Base-by-base conservation (phyloP, 2,888 invertebrate species). In the Tortricodes alternella region DNA sequence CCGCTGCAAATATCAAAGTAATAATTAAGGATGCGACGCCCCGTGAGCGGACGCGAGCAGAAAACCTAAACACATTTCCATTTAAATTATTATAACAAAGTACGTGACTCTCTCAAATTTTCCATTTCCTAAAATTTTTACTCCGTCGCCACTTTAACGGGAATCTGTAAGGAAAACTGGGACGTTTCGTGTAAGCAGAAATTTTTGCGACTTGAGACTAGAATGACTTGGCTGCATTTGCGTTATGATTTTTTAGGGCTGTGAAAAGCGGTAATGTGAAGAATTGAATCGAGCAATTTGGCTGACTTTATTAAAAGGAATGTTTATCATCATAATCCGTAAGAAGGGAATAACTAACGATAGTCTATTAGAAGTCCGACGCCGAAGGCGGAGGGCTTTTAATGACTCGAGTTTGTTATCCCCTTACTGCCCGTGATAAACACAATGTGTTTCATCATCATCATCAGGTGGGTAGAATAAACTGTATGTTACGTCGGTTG, bases 41-140 rank as follows among this genome's bases (percentile, higher is more conserved):
- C 38, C 27, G 39, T 23, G 21, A 34, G 27, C 41, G 41, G 57
- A 39, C 59, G 58, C 41, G 59, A 60, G 37, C 50, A 63, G 61
- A 69, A 74, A 76, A 74, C 71, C 69, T 66, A 71, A 75, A 74
- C 69, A 76, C 68, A 64, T 66, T 76, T 76, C 76, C 75, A 80
- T 80, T 77, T 67, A 76, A 77, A 80, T 67, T 75, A 75, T 72
- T 73, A 74, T 76, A 76, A 74, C 77, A 76, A 73, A 71, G 74
- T 74, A 78, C 83, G 81, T 85, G 83, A 71, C 73, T 69, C 68
- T 69, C 68, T 68, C 76, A 74, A 78, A 78, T 79, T 75, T 70
- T 69, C 69, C 71, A 74, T 67, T 44, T 34, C 19, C 41, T 50
- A 23, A 37, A 23, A 21, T 78, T 80, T 81, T 80, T 76, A 78